Conservation (phyloP, 1,140 invertebrate genomes). For the Oryzaephilus surinamensis region DNA sequence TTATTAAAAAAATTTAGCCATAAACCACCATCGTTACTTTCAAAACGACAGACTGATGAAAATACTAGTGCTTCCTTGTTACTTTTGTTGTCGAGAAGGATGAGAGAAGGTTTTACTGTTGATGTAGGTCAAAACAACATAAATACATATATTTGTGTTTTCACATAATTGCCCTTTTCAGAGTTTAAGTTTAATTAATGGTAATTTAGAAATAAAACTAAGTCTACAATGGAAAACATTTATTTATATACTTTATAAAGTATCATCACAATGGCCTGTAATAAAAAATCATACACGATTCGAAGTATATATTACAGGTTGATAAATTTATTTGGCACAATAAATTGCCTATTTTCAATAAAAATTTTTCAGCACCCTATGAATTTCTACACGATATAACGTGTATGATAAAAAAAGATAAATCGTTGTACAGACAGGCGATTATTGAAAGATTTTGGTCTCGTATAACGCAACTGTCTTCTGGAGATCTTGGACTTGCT, state of each 20-base stretch:
- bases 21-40: constrained; percentile 43
- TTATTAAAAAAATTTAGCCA: too few species aligned
- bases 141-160: constrained; percentile 7
- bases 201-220: constrained; percentile 53
- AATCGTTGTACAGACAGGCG: constrained; percentile 56
- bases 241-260: constrained; percentile 60
- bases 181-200: constrained; percentile 44
- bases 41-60: constrained; percentile 57
- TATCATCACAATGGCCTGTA: constrained; percentile 50
- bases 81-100: constrained; percentile 60
- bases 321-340: too few species aligned
- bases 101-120: constrained; percentile 71
- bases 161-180: constrained; percentile 28
- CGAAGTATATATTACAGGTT: constrained; percentile 47
- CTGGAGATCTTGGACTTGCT: constrained; percentile 58
- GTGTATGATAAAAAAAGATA: constrained; percentile 55
- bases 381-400: constrained; percentile 74
- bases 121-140: constrained; percentile 41
- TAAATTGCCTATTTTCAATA: too few species aligned
- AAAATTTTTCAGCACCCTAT: constrained; percentile 57
- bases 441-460: constrained; percentile 63
- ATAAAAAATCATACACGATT: constrained; percentile 42
- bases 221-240: constrained; percentile 65
- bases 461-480: constrained; percentile 49
- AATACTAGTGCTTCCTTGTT: constrained; percentile 53